These are phyloP conservation scores for Huso huso DNA, from an alignment of 2,797 vertebrate species.

Conservation along the genomic window DNA sequence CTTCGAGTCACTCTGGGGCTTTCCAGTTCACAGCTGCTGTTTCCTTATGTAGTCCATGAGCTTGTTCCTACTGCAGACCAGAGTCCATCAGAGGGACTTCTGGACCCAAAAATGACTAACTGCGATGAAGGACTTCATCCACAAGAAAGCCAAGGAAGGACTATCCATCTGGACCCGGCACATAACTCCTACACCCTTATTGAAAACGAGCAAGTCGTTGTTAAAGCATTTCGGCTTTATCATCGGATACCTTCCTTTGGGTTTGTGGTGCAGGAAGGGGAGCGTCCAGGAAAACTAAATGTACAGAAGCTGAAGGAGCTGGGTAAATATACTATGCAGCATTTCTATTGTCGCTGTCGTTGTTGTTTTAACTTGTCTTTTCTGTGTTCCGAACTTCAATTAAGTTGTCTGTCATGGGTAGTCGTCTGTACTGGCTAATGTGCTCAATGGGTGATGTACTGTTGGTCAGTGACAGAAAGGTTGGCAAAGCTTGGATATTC, in stretches of 20 bases:
- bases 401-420: too few species aligned
- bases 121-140: conserved; percentile 40
- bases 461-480: too few species aligned
- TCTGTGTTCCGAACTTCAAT: too few species aligned
- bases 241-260: conserved; percentile 88
- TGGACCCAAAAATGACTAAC: conserved; percentile 26
- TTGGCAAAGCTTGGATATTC: too few species aligned
- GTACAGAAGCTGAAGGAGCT: conserved; percentile 70
- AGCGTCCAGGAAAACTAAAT: conserved; percentile 70
- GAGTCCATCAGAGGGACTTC: conserved; percentile 64
- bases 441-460: too few species aligned
- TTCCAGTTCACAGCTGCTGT: conserved; percentile 71
- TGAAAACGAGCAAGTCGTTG: conserved; percentile 64
- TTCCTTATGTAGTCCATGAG: conserved; percentile 78
- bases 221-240: conserved; percentile 80
- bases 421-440: too few species aligned
- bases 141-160: conserved; percentile 58
- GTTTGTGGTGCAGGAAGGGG: conserved; percentile 72
- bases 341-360: not conserved
- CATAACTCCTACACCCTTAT: conserved; percentile 64
- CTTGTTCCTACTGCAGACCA: conserved; percentile 76
- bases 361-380: too few species aligned
- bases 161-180: conserved; percentile 49
- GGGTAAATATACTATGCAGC: conserved; percentile 45
- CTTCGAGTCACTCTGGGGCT: conserved; percentile 68